These are phyloP conservation scores for Heterocephalus glaber DNA, from an alignment of 2,113 vertebrate genomes.

Conservation along the genomic window DNA sequence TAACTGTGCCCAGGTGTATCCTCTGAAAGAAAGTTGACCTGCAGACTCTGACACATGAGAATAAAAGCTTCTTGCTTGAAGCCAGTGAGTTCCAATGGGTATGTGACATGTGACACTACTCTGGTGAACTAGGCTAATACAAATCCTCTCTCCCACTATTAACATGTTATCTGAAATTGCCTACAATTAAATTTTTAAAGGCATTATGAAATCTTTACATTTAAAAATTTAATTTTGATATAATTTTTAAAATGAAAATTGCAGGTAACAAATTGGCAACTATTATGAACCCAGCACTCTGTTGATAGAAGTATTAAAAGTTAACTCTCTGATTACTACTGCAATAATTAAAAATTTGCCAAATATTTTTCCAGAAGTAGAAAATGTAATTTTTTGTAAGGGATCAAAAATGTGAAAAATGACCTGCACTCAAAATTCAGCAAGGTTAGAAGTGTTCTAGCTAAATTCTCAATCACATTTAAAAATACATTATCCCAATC, in stretches of 20 bases:
- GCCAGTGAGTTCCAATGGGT: background rate
- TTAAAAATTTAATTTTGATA: background rate
- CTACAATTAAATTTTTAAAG: background rate
- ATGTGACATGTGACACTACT: background rate
- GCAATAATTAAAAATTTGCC: background rate
- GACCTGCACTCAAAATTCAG: background rate
- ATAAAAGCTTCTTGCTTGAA: background rate
- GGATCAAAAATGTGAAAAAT: background rate
- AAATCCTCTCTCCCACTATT: background rate
- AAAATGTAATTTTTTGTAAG: background rate
- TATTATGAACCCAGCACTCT: background rate
- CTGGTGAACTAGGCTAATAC: background rate
- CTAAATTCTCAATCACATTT: background rate
- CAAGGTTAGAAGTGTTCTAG: background rate
- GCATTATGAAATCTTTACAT: background rate
- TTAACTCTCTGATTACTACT: background rate
- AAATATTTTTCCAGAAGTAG: background rate
- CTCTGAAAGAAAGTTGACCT: background rate
- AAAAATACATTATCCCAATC: background rate
- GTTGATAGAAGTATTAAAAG: background rate
- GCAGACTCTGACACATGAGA: background rate
- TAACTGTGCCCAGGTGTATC: background rate
- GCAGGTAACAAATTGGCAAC: background rate
- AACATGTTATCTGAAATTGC: background rate
- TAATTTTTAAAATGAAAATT: background rate